phyloP scores from a whole-genome alignment of 92 coral and sea anemone species.

The Actinernus sp. region DNA sequence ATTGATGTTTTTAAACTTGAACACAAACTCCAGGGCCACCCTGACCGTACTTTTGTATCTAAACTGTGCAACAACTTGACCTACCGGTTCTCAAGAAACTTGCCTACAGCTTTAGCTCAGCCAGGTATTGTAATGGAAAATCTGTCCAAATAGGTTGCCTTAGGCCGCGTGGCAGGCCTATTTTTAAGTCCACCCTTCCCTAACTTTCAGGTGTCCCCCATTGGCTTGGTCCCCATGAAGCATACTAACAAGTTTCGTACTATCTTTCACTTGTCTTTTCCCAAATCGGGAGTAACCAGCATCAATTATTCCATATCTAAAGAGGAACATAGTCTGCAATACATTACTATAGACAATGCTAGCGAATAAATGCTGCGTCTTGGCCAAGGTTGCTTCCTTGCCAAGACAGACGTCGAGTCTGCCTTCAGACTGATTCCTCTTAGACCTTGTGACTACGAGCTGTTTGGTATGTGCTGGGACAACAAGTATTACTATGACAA shows the following conservation, averaged over 20 bases:
- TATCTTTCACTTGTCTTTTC: constrained; percentile 59
- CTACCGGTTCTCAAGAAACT: constrained; percentile 3
- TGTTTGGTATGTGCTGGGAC: constrained; percentile 52
- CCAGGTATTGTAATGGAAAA: constrained; percentile 35
- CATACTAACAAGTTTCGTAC: constrained; percentile 44
- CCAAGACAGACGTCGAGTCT: constrained; percentile 67
- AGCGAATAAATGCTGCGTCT: no score
- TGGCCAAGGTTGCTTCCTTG: no score
- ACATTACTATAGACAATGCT: no score
- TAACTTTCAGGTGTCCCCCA: constrained; percentile 62
- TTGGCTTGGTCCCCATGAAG: constrained; percentile 73
- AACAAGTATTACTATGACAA: constrained; percentile 30
- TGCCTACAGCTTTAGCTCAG: constrained; percentile 39
- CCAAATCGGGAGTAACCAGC: constrained; percentile 53
- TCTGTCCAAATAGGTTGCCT: constrained; percentile 25
- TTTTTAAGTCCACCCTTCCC: constrained; percentile 50
- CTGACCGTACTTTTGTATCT: constrained; percentile 6
- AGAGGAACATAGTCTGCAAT: constrained; percentile 50
- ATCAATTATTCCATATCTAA: constrained; percentile 47
- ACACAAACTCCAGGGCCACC: constrained; percentile 10
- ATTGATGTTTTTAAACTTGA: no score
- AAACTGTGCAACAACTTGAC: neutral
- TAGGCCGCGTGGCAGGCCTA: constrained; percentile 67
- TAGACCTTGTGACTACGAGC: no score
- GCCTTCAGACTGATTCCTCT: no score